A percentile compares a stretch with the other conserved stretches of the same genome.
phyloP scores from a whole-genome alignment of 2,797 vertebrate genomes.

The Sebastiscus albofasciatus region DNA sequence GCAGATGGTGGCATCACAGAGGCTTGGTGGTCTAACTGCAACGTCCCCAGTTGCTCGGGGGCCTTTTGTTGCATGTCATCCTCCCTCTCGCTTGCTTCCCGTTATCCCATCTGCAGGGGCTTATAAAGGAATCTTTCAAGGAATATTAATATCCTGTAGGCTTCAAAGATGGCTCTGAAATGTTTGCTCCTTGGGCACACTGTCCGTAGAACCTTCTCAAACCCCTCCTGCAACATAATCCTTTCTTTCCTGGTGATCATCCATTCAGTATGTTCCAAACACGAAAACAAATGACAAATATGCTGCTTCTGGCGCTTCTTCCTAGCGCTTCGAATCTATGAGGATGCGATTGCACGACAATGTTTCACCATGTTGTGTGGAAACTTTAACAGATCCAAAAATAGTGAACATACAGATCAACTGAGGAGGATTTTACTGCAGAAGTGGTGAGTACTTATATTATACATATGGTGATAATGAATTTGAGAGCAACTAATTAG shows the following conservation, averaged over 20 bases:
- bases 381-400: background rate
- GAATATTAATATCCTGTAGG: background rate
- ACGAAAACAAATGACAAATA: background rate
- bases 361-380: background rate
- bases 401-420: background rate
- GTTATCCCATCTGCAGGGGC: background rate
- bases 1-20: background rate
- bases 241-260: background rate
- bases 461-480: background rate
- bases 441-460: background rate
- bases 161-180: background rate
- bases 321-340: background rate
- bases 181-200: background rate
- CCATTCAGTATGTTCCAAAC: background rate
- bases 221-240: background rate
- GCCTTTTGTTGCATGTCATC: background rate
- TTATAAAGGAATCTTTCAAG: background rate
- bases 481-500: background rate
- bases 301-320: background rate
- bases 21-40: background rate
- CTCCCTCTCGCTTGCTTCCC: background rate
- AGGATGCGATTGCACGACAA: background rate
- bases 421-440: background rate
- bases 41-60: background rate
- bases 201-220: background rate